Evolutionary conservation across 2,888 invertebrate genomes (phyloP).

Genomic region (Pterobdella sp.): DNA sequence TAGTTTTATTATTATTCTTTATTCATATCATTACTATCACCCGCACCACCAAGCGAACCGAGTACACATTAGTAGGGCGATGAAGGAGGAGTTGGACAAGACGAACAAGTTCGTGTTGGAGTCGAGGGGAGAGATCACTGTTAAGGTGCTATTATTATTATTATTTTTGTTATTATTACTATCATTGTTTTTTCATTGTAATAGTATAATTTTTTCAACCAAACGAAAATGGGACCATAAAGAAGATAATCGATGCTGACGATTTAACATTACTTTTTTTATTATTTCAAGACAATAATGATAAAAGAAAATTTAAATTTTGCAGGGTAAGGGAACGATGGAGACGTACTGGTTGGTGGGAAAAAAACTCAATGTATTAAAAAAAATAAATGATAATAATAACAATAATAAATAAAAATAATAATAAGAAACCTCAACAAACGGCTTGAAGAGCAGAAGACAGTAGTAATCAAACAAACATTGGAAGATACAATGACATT

Average conservation of each 20-base stretch:
- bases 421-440: no score
- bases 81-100: conserved; percentile 22
- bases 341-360: conserved; percentile 33
- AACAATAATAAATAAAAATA: no score
- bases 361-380: no score
- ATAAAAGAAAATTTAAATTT: not conserved
- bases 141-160: conserved; percentile 28
- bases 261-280: not conserved
- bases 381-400: no score
- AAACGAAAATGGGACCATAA: not conserved
- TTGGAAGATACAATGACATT: no score
- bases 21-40: not conserved
- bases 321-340: conserved; percentile 31
- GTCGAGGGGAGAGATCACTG: conserved; percentile 29
- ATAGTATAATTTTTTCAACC: no score
- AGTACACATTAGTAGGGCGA: conserved; percentile 30
- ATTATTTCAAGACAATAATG: not conserved
- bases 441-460: no score
- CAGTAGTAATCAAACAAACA: no score
- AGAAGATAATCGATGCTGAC: not conserved
- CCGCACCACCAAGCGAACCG: conserved; percentile 19
- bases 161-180: not conserved
- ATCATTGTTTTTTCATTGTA: not conserved
- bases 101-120: conserved; percentile 29
- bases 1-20: not conserved